Evolutionary conservation across 1,140 invertebrate genomes (phyloP).

Genomic region (Drosophila subobscura): DNA sequence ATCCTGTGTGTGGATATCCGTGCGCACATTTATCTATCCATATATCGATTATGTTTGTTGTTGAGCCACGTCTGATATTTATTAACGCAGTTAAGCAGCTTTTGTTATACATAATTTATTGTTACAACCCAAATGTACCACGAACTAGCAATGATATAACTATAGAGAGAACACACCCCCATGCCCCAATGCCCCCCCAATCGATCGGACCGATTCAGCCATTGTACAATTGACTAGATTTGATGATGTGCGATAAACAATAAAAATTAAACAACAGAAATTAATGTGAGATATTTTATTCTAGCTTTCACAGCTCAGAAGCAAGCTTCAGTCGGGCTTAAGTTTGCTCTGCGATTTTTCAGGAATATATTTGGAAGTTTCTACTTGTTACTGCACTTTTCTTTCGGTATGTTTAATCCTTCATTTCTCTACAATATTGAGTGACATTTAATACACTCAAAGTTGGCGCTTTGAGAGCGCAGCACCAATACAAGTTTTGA

Average conservation of each 20-base stretch:
- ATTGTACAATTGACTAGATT: slow-evolving; percentile 59
- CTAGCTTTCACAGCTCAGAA: no score
- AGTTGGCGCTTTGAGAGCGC: no score
- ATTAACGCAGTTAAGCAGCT: slow-evolving; percentile 68
- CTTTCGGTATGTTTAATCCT: no score
- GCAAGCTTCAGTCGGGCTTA: no score
- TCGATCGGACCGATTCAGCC: slow-evolving; percentile 44
- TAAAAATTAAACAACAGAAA: slow-evolving; percentile 50
- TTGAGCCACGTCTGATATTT: slow-evolving; percentile 79
- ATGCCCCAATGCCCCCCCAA: slow-evolving; percentile 1
- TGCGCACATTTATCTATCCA: slow-evolving; percentile 42
- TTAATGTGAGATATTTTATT: slow-evolving; percentile 5
- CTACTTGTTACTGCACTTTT: no score
- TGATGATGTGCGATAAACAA: slow-evolving; percentile 63
- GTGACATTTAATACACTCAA: no score
- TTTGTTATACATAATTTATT: slow-evolving; percentile 73
- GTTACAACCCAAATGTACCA: slow-evolving; percentile 61
- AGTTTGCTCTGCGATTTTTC: no score
- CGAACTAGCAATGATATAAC: slow-evolving; percentile 11
- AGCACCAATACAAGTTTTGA: no score
- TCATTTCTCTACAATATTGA: no score
- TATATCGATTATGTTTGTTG: slow-evolving; percentile 67
- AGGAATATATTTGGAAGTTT: no score
- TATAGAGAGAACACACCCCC: not conserved
- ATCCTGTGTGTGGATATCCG: slow-evolving; percentile 5